Conservation (phyloP, 2,888 invertebrate species). For the Scaptomyza reducta region DNA sequence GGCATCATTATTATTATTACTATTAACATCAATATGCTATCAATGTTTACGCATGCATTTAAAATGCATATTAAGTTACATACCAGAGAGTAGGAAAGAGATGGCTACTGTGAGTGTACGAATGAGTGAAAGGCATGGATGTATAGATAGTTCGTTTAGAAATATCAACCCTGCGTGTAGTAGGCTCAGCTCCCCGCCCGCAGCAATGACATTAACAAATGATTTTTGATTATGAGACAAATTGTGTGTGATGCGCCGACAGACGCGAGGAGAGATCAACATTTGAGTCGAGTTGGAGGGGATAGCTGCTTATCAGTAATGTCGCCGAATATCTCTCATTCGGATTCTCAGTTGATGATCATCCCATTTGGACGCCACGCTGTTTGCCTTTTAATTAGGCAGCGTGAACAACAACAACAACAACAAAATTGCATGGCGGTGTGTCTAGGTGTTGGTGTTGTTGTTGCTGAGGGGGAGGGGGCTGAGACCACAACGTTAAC, state of each 20-base stretch:
- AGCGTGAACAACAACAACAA: conserved; percentile 58
- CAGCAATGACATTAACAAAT: conserved; percentile 75
- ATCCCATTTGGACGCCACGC: conserved; percentile 43
- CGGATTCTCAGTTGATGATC: conserved; percentile 27
- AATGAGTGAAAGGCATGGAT: conserved; percentile 5
- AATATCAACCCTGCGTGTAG: conserved; percentile 28
- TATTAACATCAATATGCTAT: conserved; percentile 71
- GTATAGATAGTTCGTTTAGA: not conserved
- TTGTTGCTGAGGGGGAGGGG: too few relatives aligned
- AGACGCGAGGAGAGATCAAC: conserved; percentile 32
- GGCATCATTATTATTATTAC: not conserved
- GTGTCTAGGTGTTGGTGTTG: conserved; percentile 19
- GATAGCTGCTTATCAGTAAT: conserved; percentile 58
- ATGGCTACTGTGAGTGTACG: not conserved
- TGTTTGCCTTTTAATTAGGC: conserved; percentile 76
- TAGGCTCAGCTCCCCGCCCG: conserved; percentile 41
- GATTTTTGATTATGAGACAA: conserved; percentile 80
- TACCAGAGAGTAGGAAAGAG: not conserved
- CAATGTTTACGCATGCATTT: conserved; percentile 77
- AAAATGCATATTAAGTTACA: conserved; percentile 71
- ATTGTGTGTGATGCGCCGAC: conserved; percentile 72
- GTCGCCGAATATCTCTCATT: conserved; percentile 19
- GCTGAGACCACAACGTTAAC: conserved; percentile 63
- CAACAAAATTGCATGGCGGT: conserved; percentile 55
- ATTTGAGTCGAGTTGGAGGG: not conserved